Evolutionary conservation across 2,888 invertebrate species (phyloP).

Genomic region (Ichneumoninae sp.): DNA sequence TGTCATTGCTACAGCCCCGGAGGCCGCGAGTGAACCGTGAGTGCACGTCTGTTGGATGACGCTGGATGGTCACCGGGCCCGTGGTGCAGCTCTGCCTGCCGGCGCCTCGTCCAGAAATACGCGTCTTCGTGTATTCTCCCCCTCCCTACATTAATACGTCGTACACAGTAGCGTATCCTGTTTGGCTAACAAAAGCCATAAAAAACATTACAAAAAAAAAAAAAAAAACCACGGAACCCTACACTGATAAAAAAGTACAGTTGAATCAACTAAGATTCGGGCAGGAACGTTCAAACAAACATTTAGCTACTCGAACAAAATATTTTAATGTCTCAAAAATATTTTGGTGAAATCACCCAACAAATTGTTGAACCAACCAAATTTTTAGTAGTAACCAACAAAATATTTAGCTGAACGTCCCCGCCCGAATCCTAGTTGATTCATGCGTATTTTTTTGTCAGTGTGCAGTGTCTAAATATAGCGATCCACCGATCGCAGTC

Average conservation of each 20-base stretch:
- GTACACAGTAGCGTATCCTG: constrained; percentile 29
- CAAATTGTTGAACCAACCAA: too few relatives aligned
- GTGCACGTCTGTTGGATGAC: constrained; percentile 29
- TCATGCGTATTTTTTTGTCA: too few relatives aligned
- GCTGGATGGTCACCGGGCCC: constrained; percentile 29
- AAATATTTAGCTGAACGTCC: too few relatives aligned
- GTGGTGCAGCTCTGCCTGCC: neutral
- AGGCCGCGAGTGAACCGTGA: constrained; percentile 24
- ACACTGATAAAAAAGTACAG: too few relatives aligned
- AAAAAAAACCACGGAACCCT: neutral
- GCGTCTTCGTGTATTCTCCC: constrained; percentile 19
- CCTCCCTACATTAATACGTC: neutral
- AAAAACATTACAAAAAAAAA: neutral
- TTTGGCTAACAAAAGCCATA: constrained; percentile 38
- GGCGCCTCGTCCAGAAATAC: constrained; percentile 7
- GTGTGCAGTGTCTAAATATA: constrained; percentile 29
- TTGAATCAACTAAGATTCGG: too few relatives aligned
- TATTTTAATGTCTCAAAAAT: too few relatives aligned
- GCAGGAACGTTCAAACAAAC: too few relatives aligned
- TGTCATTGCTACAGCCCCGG: constrained; percentile 17
- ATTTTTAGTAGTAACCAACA: too few relatives aligned
- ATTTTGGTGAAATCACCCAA: too few relatives aligned
- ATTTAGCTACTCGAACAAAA: too few relatives aligned
- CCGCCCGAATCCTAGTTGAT: too few relatives aligned
- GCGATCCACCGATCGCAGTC: neutral